Evolutionary conservation across 1,140 invertebrate species (phyloP).

Genomic region (Microplitis demolitor): DNA sequence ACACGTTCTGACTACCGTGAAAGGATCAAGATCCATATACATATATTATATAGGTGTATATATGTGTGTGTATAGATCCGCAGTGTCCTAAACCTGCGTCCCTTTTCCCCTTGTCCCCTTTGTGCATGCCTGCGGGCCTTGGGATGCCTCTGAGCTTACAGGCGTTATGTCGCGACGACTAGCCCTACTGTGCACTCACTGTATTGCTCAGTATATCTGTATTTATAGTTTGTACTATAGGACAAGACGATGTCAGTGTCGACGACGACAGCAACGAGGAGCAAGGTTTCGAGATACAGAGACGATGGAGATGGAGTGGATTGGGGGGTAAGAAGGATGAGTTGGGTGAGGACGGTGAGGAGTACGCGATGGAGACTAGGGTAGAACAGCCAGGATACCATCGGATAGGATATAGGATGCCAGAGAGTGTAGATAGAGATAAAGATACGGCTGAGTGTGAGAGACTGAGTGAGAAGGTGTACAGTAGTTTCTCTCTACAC

Average conservation of each 20-base stretch:
- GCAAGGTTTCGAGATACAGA: too few relatives aligned
- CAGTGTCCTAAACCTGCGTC: slow-evolving; percentile 55
- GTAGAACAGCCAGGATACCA: too few relatives aligned
- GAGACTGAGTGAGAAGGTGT: slow-evolving; percentile 10
- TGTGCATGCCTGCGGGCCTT: slow-evolving; percentile 30
- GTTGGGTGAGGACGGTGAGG: not conserved
- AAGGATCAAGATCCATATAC: not conserved
- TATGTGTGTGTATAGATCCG: slow-evolving; percentile 55
- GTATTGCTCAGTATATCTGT: not conserved
- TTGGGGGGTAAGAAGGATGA: too few relatives aligned
- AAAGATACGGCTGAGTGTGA: not conserved
- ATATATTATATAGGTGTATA: slow-evolving; percentile 24
- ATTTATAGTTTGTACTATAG: too few relatives aligned
- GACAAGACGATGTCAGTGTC: too few relatives aligned
- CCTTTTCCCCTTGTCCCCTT: slow-evolving; percentile 27
- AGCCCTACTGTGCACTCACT: not conserved
- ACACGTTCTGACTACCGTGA: too few relatives aligned
- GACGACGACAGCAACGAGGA: too few relatives aligned
- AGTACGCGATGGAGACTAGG: too few relatives aligned
- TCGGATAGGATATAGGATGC: not conserved
- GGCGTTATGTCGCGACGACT: not conserved
- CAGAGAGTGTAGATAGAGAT: not conserved
- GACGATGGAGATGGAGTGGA: too few relatives aligned
- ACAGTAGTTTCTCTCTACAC: not conserved
- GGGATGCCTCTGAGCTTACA: slow-evolving; percentile 25